Evolutionary conservation across 2,113 vertebrate genomes (phyloP), one percentile per base, ranked within the genome.

Genomic region (Triplophysa tibetana): DNA sequence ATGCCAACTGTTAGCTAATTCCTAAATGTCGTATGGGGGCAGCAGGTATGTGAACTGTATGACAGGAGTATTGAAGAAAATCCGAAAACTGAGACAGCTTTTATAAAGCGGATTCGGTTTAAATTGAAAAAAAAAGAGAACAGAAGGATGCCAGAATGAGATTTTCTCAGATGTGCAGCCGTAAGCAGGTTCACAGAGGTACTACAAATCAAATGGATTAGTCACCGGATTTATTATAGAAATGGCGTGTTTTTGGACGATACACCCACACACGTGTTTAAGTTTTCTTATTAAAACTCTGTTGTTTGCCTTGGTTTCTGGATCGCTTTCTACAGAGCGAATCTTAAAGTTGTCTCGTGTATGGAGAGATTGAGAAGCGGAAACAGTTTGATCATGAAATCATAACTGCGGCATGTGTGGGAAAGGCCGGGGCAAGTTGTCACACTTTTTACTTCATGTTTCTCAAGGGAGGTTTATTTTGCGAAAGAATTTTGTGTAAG

Each of bases 1-100:
- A 77, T 65, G 82, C 82, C 45, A 69, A 48, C 70, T 70, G 67
- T 75, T 81, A 70, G 50, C 50, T 66, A 78, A 81, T 81, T 69
- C 58, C 50, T 65, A 75, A 48, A 50, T 58, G 45, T 29, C 17
- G n/a, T 24, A 61, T 21, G 33, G 19, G 33, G 52, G 66, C 60
- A 58, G 70, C 24, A 16, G 41, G 29, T 61, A 23, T 75, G 14
- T 63, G 16, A 17, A 67, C 2, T 45, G 52, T 26, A 24, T 38
- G 43, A 29, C 33, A 48, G 43, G 26, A 0, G 23, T 68, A 16
- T 54, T 19, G 26, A 1, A n/a, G 41, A 13, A 41, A 62, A 62
- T 62, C 24, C 16, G 16, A 75, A n/a, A 75, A 75, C 21, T 62
- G n/a, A 73, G 19, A 58, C 3, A 21, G 11, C 12, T 24, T 56